Base-by-base conservation (phyloP, 2,888 invertebrate genomes). In the Netelia fuscicornis region DNA sequence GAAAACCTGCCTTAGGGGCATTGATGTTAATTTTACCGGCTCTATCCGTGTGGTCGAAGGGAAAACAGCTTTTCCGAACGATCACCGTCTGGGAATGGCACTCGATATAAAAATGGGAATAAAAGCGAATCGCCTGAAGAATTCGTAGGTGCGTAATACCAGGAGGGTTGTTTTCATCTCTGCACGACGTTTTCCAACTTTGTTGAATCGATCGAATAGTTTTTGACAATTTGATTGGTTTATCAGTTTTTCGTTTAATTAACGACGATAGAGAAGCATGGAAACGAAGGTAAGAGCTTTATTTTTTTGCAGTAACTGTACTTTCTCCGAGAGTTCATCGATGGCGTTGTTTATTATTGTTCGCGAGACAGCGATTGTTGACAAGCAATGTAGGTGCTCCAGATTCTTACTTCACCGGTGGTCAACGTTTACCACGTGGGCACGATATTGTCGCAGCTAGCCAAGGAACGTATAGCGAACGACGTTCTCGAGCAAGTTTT, bases 1-100 rank as follows among this genome's bases (percentile, higher is more conserved):
- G 86, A 88, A 90, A 90, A 90, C 90, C 87, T 82, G 88, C 87
- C 89, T 81, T 83, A 84, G 86, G 83, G 62, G 74, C 67, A 20
- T 52, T 30, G 48, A 52, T 30, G 25, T 30, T 60, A 52, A 48
- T 25, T 2, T 11, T 25, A 62, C 23, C 30, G 17, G 72, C 10
- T 44, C 37, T 11, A 6, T 23, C 44, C 0, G 11, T 64, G 37
- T 37, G 30, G 54, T 64, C 71, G 54, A 64, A 64, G 37, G 79
- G 80, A 65, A 79, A 80, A 67, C 64, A 60, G 56, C 65, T 44
- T 80, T 74, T 67, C 44, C 80, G 42, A 20, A n/a, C 20, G 62
- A 37, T 8, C 60, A 13, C 13, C 48, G 13, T 48, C 65, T 44
- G 17, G 42, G 58, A 68, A 13, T 67, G 42, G 42, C 20, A 13